phyloP scores from a whole-genome alignment of 2,113 vertebrate genomes.

The Columba janthina region DNA sequence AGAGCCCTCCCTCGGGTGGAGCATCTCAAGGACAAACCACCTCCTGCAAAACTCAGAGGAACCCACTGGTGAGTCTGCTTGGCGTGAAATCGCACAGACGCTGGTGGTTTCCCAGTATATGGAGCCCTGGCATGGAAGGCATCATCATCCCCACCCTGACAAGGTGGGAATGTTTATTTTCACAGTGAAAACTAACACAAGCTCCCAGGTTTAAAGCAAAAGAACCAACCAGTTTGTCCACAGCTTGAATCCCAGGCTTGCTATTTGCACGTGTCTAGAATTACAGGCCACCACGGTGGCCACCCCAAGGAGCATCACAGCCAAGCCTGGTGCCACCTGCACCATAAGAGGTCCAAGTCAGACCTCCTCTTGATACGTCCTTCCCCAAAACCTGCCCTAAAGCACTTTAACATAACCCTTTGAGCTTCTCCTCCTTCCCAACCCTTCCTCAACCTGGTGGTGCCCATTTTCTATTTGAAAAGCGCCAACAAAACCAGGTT shows the following conservation, averaged over 20 bases:
- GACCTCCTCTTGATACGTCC: neutral
- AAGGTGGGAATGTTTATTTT: neutral
- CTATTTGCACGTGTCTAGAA: neutral
- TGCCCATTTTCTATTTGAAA: neutral
- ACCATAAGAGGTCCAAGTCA: neutral
- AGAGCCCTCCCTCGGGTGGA: neutral
- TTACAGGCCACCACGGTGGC: neutral
- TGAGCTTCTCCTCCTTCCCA: neutral
- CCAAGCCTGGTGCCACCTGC: neutral
- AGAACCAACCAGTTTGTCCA: neutral
- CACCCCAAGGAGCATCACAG: neutral
- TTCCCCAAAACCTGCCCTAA: neutral
- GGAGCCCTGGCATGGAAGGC: neutral
- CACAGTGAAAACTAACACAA: neutral
- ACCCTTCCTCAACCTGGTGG: neutral
- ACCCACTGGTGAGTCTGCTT: neutral
- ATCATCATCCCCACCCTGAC: neutral
- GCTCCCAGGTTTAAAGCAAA: neutral
- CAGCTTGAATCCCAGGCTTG: neutral
- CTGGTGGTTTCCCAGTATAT: neutral
- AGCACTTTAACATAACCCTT: neutral
- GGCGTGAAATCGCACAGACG: fast-evolving
- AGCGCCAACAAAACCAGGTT: fast-evolving
- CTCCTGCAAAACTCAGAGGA: neutral
- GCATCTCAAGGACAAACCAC: fast-evolving